Evolutionary conservation across 1,140 invertebrate genomes (phyloP).

Genomic region (Lepidurus couesii): DNA sequence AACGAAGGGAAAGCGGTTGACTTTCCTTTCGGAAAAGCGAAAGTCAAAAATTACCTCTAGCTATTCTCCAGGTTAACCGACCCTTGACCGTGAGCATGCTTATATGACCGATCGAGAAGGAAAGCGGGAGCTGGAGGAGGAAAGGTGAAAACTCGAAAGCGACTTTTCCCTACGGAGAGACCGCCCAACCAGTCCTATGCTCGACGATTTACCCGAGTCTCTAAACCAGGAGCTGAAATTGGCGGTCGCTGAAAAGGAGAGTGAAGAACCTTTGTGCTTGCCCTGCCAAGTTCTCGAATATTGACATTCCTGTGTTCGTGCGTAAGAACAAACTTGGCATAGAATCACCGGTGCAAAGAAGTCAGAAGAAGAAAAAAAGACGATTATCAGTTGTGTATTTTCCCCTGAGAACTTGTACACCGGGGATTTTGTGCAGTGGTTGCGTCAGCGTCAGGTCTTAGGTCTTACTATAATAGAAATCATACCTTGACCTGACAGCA

Average conservation of each 20-base stretch:
- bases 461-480: background rate
- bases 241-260: background rate
- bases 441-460: background rate
- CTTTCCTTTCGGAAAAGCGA: slow-evolving; percentile 9
- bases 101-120: background rate
- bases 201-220: too few species aligned
- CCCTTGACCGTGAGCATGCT: background rate
- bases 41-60: background rate
- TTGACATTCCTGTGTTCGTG: background rate
- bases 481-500: background rate
- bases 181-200: too few species aligned
- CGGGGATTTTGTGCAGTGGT: too few species aligned
- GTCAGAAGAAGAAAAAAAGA: background rate
- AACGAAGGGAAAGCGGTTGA: background rate
- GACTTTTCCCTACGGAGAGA: too few species aligned
- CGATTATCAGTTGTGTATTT: background rate
- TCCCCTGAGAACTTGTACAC: background rate
- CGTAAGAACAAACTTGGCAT: background rate
- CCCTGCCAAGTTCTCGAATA: background rate
- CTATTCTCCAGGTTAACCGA: background rate
- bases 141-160: too few species aligned
- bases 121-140: background rate
- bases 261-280: background rate
- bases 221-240: background rate
- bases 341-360: background rate